These are phyloP conservation scores for Heterodera schachtii DNA, from an alignment of 1,140 invertebrate species.

Conservation along the genomic window DNA sequence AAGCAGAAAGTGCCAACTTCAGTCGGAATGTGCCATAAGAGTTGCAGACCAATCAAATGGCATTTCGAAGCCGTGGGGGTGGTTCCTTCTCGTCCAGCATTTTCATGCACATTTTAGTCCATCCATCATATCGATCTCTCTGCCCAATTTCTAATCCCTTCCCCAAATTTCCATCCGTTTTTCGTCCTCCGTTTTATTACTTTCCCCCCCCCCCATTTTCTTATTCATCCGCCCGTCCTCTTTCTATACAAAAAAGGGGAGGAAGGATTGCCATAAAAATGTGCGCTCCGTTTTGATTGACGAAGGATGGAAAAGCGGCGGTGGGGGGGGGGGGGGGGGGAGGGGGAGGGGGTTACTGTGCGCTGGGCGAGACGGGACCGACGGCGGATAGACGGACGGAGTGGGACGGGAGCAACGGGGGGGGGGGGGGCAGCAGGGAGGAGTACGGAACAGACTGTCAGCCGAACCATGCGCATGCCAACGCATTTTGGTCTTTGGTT, in stretches of 20 bases:
- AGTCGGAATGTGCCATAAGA: no score
- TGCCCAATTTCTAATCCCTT: not conserved
- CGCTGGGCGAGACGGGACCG: no score
- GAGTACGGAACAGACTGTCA: no score
- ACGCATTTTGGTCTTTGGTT: no score
- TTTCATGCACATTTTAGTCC: not conserved
- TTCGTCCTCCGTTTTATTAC: not conserved
- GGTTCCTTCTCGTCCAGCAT: not conserved
- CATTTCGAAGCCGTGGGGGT: not conserved
- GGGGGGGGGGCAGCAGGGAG: no score
- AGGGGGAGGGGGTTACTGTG: no score
- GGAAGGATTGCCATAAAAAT: not conserved
- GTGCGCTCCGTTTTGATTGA: constrained; percentile 2
- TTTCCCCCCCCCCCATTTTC: not conserved
- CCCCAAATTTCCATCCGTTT: not conserved
- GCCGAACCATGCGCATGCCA: no score
- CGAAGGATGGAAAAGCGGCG: not conserved
- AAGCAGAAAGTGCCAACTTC: no score
- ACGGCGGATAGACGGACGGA: not conserved
- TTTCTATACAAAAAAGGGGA: not conserved
- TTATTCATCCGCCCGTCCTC: not conserved
- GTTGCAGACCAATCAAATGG: no score
- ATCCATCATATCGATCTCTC: not conserved
- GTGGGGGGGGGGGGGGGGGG: no score
- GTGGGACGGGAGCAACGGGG: not conserved